Base-by-base conservation (phyloP, 2,888 invertebrate genomes). In the Sipha maydis region DNA sequence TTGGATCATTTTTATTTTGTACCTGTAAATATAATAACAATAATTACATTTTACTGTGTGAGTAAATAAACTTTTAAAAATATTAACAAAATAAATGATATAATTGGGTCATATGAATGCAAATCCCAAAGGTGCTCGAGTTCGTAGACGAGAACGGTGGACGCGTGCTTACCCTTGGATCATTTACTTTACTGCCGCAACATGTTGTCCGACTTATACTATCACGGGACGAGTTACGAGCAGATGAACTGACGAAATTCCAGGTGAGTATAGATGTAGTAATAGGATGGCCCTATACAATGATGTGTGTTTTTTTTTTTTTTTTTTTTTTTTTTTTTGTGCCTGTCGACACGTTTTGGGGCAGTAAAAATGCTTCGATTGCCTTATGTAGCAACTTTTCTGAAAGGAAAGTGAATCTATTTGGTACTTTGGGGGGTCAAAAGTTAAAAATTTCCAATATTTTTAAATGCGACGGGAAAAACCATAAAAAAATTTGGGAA, bases 81-180 rank as follows among this genome's bases (percentile, higher is more conserved):
- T 61, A 61, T 21, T 61, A 61, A 34, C 34, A 54, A 54, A 83
- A 83, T 54, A 67, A 31, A 34, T 83, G 14, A 54, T 34, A 34
- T 73, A 19, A 73, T 75, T 76, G 21, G 21, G 14, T 67, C 80
- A 41, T 82, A 48, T 71, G 31, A 83, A 75, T 75, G 17, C 31
- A 83, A 84, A 76, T 84, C 75, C 78, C 54, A 84, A 90, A 96
- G 96, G 97, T 98, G 0, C 92, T 98, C 91, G 98, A 98, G 92
- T 98, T 97, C 91, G 97, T 98, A 0, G 98, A 98, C 91, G 96
- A 97, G 91, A 97, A 98, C 91, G 98, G 97, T 21, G 97, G 97
- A 91, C 97, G 98, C 91, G 97, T 98, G 0, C 92, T 98, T 71
- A 97, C 97, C 92, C 93, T 98, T 90, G 97, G 90, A 76, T 90